Evolutionary conservation across 2,888 invertebrate genomes (phyloP).

Genomic region (Leptinotarsa peninsularis): DNA sequence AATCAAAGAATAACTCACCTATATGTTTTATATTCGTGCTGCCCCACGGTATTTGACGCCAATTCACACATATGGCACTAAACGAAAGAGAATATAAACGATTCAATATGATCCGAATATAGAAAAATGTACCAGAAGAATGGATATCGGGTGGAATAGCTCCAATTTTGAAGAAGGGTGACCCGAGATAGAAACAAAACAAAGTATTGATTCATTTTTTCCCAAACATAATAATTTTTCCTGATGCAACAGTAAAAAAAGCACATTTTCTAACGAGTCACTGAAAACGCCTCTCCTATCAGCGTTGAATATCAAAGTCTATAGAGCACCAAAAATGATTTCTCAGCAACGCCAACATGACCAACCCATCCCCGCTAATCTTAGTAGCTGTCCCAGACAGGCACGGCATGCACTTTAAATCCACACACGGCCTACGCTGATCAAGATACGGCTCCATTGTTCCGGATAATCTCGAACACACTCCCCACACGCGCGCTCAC

Average conservation of each 20-base stretch:
- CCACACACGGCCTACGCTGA: constrained; percentile 55
- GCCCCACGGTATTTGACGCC: no score
- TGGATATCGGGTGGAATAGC: no score
- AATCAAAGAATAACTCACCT: no score
- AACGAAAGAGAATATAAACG: no score
- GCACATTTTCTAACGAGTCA: not conserved
- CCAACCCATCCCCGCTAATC: constrained; percentile 37
- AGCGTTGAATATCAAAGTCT: not conserved
- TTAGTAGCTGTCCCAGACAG: constrained; percentile 44
- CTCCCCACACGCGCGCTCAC: constrained; percentile 54
- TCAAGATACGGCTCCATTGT: constrained; percentile 62
- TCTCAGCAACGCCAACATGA: constrained; percentile 11
- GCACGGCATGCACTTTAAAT: constrained; percentile 38
- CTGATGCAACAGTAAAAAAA: not conserved
- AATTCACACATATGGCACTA: no score
- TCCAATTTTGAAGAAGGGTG: no score
- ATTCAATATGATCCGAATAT: no score
- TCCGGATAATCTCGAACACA: constrained; percentile 63
- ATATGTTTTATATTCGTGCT: no score
- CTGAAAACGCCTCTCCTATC: not conserved
- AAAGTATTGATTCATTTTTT: no score
- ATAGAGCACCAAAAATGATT: not conserved
- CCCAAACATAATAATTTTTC: not conserved
- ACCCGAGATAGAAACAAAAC: no score
- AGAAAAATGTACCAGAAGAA: no score